A percentile compares a stretch with the other conserved stretches of the same genome.
phyloP scores from a whole-genome alignment of 23 tunicate species.

The Trididemnum nubilum region DNA sequence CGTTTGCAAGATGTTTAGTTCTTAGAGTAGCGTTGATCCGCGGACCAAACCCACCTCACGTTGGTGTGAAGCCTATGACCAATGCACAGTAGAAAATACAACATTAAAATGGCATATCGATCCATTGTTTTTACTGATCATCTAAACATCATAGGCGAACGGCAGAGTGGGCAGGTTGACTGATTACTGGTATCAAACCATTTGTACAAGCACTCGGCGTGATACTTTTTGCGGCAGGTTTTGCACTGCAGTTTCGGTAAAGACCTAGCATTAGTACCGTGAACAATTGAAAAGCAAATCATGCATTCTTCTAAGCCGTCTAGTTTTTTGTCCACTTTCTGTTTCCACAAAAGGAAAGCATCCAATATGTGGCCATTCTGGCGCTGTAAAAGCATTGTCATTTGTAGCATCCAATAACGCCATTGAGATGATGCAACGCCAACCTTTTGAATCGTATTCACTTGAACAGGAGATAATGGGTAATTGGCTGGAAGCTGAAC shows the following conservation, averaged over 20 bases:
- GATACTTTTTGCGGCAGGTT: slow-evolving; percentile 92
- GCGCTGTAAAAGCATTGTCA: slow-evolving; percentile 73
- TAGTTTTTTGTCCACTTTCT: slow-evolving; percentile 82
- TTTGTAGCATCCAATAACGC: slow-evolving; percentile 95
- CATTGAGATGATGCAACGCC: slow-evolving; percentile 80
- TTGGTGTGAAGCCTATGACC: too few species aligned
- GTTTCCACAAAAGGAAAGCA: slow-evolving; percentile 84
- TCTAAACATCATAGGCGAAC: slow-evolving; percentile 91
- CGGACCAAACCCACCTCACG: too few species aligned
- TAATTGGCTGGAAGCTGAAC: slow-evolving; percentile 66
- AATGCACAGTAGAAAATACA: too few species aligned
- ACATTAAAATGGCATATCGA: too few species aligned
- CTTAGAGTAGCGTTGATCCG: too few species aligned
- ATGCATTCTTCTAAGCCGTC: slow-evolving; percentile 96
- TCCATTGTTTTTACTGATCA: too few species aligned
- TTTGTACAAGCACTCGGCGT: slow-evolving; percentile 92
- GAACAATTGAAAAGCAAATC: slow-evolving; percentile 91
- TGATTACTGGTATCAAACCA: slow-evolving; percentile 98
- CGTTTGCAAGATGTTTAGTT: too few species aligned
- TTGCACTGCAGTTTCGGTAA: slow-evolving; percentile 85
- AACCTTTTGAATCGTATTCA: slow-evolving; percentile 62
- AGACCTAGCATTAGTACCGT: slow-evolving; percentile 68
- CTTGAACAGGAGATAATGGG: slow-evolving; percentile 73
- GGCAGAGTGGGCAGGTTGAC: slow-evolving; percentile 91
- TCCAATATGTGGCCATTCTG: slow-evolving; percentile 84